These are phyloP conservation scores for Pomatostomus ruficeps DNA, from an alignment of 2,113 vertebrate species.

Conservation along the genomic window DNA sequence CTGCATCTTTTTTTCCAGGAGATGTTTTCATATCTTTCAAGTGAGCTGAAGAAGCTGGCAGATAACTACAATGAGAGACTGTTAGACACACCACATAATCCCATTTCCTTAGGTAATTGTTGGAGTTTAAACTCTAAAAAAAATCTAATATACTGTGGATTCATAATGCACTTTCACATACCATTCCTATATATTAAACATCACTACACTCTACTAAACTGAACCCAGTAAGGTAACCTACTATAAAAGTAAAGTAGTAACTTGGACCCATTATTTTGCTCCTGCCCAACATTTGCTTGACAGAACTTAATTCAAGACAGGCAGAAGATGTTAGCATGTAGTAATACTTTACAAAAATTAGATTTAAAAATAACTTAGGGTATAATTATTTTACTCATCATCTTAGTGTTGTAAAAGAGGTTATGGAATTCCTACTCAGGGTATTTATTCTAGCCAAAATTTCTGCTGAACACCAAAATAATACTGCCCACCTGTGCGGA, in stretches of 20 bases:
- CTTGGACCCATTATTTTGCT: background rate
- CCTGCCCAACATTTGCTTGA: background rate
- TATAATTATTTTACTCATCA: background rate
- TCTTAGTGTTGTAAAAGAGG: background rate
- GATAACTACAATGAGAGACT: slow-evolving; percentile 83
- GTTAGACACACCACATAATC: slow-evolving; percentile 90
- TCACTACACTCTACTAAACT: background rate
- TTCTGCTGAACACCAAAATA: background rate
- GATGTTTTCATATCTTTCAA: slow-evolving; percentile 86
- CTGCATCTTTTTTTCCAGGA: slow-evolving; percentile 75
- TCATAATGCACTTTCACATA: background rate
- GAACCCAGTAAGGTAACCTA: background rate
- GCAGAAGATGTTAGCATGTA: background rate
- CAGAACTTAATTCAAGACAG: background rate
- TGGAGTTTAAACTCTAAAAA: background rate
- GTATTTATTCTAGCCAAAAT: background rate
- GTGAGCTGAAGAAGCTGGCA: slow-evolving; percentile 85
- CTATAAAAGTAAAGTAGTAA: background rate
- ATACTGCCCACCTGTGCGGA: background rate
- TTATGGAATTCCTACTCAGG: background rate
- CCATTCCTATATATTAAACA: background rate
- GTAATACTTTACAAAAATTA: background rate
- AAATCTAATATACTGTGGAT: background rate
- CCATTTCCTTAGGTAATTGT: slow-evolving; percentile 89
- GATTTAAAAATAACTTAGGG: background rate